Evolutionary conservation across 2,888 invertebrate species (phyloP), one percentile per base, ranked within the genome.

Genomic region (Zaprionus bogoriensis): DNA sequence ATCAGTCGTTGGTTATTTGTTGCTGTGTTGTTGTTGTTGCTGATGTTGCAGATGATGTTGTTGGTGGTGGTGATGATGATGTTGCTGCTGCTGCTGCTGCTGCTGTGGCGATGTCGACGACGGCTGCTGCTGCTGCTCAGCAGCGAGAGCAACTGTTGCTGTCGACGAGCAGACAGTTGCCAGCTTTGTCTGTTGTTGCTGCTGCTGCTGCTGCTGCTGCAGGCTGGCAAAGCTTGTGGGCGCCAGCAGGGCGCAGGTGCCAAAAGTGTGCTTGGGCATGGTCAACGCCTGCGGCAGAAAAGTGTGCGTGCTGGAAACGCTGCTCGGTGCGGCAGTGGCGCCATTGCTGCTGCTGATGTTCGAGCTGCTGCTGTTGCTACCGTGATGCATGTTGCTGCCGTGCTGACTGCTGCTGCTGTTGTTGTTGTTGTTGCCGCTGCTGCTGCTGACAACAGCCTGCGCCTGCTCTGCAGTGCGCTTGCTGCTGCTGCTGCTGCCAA

Each of bases 191-290:
- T 32, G 54, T 1, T 45, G 41, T 19, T 46, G 38, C 1, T 51
- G 64, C 2, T 46, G 72, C 27, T 63, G 66, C 4, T 66, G 75
- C 1, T 66, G 79, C 41, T 73, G 77, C 12, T 80, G 76, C 6
- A 82, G 65, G 19, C 50, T 71, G 48, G 69, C 87, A 60, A 78
- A 87, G 41, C 73, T 88, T n/a, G 90, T 87, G 25, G 88, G 89
- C 44, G 90, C 85, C 42, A 88, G 61, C 19, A 90, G 65, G 1
- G 90, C 89, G 55, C 90, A 90, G 12, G 90, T 89, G 28, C 90
- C 90, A 52, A 90, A 90, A 3, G 91, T 90, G 63, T 90, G 90
- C 62, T 88, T 89, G 32, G 88, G 87, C 76, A 83, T 88, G 47
- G 75, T 67, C 58, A 81, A 73, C 3, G 77, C 53, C 48, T 75